phyloP scores from a whole-genome alignment of 2,888 invertebrate species.

The Archips xylosteana region DNA sequence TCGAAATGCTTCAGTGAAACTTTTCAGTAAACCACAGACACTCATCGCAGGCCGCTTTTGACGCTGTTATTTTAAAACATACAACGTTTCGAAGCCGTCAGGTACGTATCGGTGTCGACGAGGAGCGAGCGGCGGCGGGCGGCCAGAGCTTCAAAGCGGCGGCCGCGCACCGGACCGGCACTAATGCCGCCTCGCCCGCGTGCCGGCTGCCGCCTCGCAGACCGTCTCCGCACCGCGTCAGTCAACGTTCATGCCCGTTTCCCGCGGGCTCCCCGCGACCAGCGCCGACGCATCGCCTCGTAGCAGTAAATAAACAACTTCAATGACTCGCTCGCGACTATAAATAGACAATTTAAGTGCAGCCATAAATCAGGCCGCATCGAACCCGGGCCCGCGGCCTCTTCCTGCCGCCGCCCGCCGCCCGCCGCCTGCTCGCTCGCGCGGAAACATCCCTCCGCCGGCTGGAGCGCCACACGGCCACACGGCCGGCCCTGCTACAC shows the following conservation, averaged over 20 bases:
- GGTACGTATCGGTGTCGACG: neutral
- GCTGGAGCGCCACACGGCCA: neutral
- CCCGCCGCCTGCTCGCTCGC: constrained; percentile 5
- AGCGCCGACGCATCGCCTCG: neutral
- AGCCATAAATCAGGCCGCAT: constrained; percentile 30
- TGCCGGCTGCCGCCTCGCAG: no score
- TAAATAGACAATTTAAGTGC: constrained; percentile 37
- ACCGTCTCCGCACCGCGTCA: neutral
- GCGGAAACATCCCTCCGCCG: constrained; percentile 27
- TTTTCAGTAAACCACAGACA: no score
- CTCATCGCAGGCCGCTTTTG: no score
- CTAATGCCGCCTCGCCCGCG: neutral
- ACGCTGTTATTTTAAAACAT: no score
- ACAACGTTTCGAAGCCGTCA: neutral
- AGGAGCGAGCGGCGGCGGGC: neutral
- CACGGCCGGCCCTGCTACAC: neutral
- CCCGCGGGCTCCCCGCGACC: neutral
- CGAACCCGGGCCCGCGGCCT: constrained; percentile 28
- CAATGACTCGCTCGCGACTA: constrained; percentile 14
- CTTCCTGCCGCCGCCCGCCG: constrained; percentile 7
- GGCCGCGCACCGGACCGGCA: neutral
- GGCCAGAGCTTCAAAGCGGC: neutral
- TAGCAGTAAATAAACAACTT: neutral
- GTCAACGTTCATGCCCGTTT: neutral
- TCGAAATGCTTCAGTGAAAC: no score